Evolutionary conservation across 2,888 invertebrate species (phyloP).

Genomic region (Parapristionchus giblindavisi): DNA sequence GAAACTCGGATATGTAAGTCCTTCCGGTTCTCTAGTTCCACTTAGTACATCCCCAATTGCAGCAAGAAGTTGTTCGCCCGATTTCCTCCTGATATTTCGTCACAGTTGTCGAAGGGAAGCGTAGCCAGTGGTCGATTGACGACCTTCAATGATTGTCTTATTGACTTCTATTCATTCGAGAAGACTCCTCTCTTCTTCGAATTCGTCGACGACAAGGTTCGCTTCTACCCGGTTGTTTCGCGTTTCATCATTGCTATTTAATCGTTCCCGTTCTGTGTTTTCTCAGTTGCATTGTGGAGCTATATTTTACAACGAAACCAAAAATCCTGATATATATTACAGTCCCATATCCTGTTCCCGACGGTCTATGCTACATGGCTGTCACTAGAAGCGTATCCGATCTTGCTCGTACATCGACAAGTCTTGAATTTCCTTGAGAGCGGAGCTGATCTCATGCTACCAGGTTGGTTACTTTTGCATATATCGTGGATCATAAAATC

Average conservation of each 20-base stretch:
- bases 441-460: conserved; percentile 67
- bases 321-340: not conserved
- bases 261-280: not conserved
- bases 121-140: conserved; percentile 52
- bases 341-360: conserved; percentile 40
- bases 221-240: not conserved
- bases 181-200: conserved; percentile 61
- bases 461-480: conserved; percentile 51
- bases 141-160: conserved; percentile 44
- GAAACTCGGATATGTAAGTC: conserved; percentile 63
- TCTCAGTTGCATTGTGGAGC: not conserved
- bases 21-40: not conserved
- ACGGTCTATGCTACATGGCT: conserved; percentile 56
- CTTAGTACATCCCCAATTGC: not conserved
- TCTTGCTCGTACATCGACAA: conserved; percentile 53
- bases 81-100: conserved; percentile 34
- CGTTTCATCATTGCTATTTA: not conserved
- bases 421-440: conserved; percentile 59
- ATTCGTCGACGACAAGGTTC: conserved; percentile 43
- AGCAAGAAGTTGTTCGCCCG: conserved; percentile 43
- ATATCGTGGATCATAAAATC: too few relatives aligned
- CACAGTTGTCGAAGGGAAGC: conserved; percentile 10
- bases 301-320: not conserved
- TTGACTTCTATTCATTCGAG: conserved; percentile 59
- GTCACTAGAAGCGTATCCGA: conserved; percentile 51